Evolutionary conservation across 1,140 invertebrate species (phyloP).

Genomic region (Hyposmocoma kahamanoa): DNA sequence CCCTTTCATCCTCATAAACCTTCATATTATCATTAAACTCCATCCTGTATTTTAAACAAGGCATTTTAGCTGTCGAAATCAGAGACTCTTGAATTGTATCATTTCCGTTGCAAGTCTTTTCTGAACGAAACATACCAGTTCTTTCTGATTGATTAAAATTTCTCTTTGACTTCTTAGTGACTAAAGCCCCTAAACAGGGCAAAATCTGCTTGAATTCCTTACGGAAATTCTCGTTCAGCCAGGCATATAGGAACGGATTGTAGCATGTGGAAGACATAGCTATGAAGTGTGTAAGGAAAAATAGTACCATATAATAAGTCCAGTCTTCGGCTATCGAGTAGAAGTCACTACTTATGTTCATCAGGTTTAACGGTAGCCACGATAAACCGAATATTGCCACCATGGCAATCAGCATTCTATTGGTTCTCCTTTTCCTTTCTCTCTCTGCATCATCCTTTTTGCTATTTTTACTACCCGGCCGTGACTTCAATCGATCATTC

Average conservation of each 20-base stretch:
- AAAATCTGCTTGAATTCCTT: slow-evolving; percentile 92
- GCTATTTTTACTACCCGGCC: slow-evolving; percentile 80
- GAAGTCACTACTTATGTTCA: slow-evolving; percentile 89
- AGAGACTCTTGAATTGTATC: slow-evolving; percentile 83
- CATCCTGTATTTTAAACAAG: slow-evolving; percentile 59
- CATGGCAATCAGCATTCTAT: slow-evolving; percentile 96
- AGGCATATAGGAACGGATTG: slow-evolving; percentile 91
- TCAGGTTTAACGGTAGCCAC: slow-evolving; percentile 93
- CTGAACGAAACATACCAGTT: slow-evolving; percentile 66
- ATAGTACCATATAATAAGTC: slow-evolving; percentile 85
- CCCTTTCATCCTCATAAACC: slow-evolving; percentile 41
- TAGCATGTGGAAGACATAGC: slow-evolving; percentile 95
- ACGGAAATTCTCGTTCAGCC: slow-evolving; percentile 96
- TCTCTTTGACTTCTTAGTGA: slow-evolving; percentile 45
- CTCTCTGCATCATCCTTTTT: slow-evolving; percentile 80
- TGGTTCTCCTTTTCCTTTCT: slow-evolving; percentile 81
- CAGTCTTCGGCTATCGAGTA: slow-evolving; percentile 77
- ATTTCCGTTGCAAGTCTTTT: slow-evolving; percentile 82
- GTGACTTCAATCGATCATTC: slow-evolving; percentile 78
- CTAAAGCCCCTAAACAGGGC: slow-evolving; percentile 79
- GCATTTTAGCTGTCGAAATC: slow-evolving; percentile 51
- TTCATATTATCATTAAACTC: slow-evolving; percentile 56
- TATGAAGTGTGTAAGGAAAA: slow-evolving; percentile 91
- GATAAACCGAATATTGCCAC: slow-evolving; percentile 92
- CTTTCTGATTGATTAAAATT: slow-evolving; percentile 57